phyloP scores from a whole-genome alignment of 2,113 vertebrate species.

The Trochalopteron elliotii region DNA sequence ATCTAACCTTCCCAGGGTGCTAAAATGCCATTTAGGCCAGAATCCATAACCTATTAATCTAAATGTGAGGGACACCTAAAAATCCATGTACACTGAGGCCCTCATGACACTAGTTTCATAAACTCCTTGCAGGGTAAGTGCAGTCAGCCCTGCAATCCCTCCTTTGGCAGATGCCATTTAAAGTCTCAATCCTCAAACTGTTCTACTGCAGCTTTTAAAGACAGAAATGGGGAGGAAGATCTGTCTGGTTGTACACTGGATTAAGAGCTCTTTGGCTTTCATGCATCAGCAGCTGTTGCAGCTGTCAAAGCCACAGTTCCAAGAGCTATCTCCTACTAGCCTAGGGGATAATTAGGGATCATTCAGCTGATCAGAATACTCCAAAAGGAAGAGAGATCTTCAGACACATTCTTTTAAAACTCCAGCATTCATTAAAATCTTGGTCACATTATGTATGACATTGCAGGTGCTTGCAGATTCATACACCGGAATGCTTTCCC shows the following conservation, averaged over 20 bases:
- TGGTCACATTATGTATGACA: background rate
- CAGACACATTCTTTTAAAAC: background rate
- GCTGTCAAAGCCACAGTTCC: background rate
- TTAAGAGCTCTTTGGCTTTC: background rate
- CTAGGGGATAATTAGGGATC: background rate
- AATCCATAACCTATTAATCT: background rate
- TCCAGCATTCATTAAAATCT: background rate
- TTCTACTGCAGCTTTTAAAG: background rate
- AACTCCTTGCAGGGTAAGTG: background rate
- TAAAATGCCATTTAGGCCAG: background rate
- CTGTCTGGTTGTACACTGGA: background rate
- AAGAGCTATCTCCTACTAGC: background rate
- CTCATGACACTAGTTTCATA: background rate
- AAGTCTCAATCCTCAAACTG: background rate
- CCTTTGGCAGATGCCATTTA: background rate
- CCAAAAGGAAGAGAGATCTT: background rate
- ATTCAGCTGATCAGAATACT: background rate
- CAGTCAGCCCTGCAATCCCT: background rate
- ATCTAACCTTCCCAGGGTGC: background rate
- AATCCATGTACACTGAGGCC: too few relatives aligned
- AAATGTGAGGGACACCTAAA: background rate
- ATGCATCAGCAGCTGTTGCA: background rate
- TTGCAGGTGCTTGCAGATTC: constrained; percentile 4
- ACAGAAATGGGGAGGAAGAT: background rate
- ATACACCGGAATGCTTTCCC: background rate